phyloP scores from a whole-genome alignment of 1,140 invertebrate species.

The Pachypsylla venusta region DNA sequence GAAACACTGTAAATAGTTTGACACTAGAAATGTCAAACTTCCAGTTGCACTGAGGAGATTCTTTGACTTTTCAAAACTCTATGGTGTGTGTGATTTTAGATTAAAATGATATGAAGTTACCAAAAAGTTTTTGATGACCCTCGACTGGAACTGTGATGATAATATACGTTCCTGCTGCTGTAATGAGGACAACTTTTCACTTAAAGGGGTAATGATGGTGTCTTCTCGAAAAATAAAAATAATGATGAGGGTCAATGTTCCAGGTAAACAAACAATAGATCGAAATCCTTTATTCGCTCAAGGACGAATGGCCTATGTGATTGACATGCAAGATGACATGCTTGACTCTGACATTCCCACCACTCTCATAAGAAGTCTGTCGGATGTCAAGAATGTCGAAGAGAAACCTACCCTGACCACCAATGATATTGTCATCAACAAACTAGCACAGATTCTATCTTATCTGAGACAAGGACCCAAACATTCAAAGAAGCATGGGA shows the following conservation, averaged over 20 bases:
- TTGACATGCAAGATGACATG: conserved; percentile 84
- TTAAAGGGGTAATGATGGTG: neutral
- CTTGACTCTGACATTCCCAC: conserved; percentile 89
- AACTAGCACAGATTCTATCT: conserved; percentile 90
- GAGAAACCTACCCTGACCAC: conserved; percentile 69
- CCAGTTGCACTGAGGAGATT: too few relatives aligned
- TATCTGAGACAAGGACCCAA: conserved; percentile 72
- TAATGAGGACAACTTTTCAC: neutral
- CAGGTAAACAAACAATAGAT: conserved; percentile 49
- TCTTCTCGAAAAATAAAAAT: neutral
- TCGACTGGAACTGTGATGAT: too few relatives aligned
- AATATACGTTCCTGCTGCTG: too few relatives aligned
- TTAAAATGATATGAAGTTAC: too few relatives aligned
- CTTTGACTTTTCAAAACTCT: too few relatives aligned
- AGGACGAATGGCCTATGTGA: conserved; percentile 94
- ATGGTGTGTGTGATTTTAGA: too few relatives aligned
- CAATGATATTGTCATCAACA: conserved; percentile 94
- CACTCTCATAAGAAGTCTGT: conserved; percentile 85
- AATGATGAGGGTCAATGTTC: too few relatives aligned
- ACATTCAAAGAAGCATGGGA: conserved; percentile 62
- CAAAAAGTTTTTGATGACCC: too few relatives aligned
- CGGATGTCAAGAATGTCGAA: conserved; percentile 64
- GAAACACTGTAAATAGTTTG: too few relatives aligned
- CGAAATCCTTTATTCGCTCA: conserved; percentile 91
- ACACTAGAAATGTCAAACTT: too few relatives aligned